Conservation (phyloP, 2,113 vertebrate species). For the Sinocyclocheilus grahami region DNA sequence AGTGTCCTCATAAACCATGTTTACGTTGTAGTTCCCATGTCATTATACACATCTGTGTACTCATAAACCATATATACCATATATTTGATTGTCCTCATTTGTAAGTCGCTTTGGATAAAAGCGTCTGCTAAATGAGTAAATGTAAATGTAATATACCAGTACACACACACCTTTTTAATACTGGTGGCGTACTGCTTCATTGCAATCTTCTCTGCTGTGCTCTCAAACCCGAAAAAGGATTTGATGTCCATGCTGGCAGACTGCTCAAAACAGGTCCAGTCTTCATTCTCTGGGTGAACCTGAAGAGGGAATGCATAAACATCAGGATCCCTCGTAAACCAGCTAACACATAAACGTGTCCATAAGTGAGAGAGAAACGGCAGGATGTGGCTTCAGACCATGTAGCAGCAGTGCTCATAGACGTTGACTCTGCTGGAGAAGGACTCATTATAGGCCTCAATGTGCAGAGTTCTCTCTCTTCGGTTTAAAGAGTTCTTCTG, state of each 20-base stretch:
- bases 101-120: no score
- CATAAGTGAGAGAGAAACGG: neutral
- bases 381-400: slow-evolving; percentile 74
- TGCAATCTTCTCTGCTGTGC: slow-evolving; percentile 93
- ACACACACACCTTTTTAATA: slow-evolving; percentile 86
- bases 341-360: neutral
- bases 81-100: no score
- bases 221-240: slow-evolving; percentile 98
- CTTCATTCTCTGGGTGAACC: slow-evolving; percentile 97
- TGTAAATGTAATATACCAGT: no score
- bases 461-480: slow-evolving; percentile 87
- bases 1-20: no score
- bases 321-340: neutral
- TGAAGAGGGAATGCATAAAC: slow-evolving; percentile 55
- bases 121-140: no score
- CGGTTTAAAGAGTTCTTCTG: slow-evolving; percentile 93
- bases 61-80: no score
- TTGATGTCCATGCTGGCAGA: slow-evolving; percentile 95
- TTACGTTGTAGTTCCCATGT: no score
- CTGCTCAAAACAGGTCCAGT: slow-evolving; percentile 98
- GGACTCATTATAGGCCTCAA: slow-evolving; percentile 92
- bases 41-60: no score
- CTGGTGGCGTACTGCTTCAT: slow-evolving; percentile 96
- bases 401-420: slow-evolving; percentile 88
- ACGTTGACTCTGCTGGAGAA: slow-evolving; percentile 91